Evolutionary conservation across 1,140 invertebrate species (phyloP).

Genomic region (Diuraphis noxia): DNA sequence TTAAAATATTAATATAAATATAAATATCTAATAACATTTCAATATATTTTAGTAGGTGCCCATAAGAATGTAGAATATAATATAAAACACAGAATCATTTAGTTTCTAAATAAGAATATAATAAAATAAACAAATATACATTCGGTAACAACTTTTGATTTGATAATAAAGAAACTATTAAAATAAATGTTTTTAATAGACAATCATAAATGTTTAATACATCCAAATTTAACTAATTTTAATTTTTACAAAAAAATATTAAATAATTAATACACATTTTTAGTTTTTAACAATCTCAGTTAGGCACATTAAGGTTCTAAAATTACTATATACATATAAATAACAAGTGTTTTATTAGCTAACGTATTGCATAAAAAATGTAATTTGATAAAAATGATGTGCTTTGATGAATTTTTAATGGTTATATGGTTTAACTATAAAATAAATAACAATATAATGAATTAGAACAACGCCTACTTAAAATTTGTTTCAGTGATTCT

Average conservation of each 20-base stretch:
- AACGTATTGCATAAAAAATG: not conserved
- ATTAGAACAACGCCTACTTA: not conserved
- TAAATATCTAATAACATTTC: no score
- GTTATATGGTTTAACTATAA: not conserved
- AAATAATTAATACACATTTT: not conserved
- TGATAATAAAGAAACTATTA: not conserved
- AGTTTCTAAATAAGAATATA: not conserved
- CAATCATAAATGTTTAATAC: not conserved
- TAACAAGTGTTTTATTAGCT: not conserved
- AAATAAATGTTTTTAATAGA: not conserved
- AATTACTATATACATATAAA: not conserved
- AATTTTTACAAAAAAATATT: not conserved
- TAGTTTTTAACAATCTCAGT: not conserved
- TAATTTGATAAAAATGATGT: not conserved
- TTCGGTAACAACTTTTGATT: not conserved
- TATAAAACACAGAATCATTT: not conserved
- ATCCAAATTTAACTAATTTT: not conserved
- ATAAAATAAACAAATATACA: not conserved
- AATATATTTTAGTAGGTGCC: not conserved
- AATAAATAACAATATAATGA: constrained; percentile 41
- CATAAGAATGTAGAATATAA: not conserved
- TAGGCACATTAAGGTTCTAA: not conserved
- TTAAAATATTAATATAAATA: not conserved
- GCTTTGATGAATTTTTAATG: not conserved
- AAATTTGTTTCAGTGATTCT: not conserved